phyloP scores from a whole-genome alignment of 2,113 vertebrate genomes.

The Chlamydotis undulata region DNA sequence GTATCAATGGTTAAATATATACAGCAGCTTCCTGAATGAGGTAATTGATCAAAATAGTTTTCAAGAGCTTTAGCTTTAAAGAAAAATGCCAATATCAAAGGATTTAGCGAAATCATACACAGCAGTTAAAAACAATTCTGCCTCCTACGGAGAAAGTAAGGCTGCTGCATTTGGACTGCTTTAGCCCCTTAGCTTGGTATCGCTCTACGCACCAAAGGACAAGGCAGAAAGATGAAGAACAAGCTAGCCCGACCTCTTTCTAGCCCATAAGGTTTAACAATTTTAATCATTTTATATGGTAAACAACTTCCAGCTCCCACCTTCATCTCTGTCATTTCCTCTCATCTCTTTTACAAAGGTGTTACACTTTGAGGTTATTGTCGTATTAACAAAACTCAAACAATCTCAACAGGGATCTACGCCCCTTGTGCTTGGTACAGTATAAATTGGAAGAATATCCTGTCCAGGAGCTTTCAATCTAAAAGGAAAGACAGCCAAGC shows the following conservation, averaged over 20 bases:
- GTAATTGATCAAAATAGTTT: slow-evolving; percentile 60
- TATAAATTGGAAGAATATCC: not conserved
- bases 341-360: not conserved
- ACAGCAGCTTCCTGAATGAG: slow-evolving; percentile 58
- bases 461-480: not conserved
- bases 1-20: slow-evolving; percentile 13
- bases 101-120: not conserved
- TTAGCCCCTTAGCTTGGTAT: not conserved
- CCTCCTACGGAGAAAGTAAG: not conserved
- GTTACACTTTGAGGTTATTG: fast-evolving
- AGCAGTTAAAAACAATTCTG: not conserved
- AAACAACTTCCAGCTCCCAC: not conserved
- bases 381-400: not conserved
- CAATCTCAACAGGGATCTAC: not conserved
- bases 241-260: not conserved
- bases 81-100: slow-evolving; percentile 2
- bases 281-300: not conserved
- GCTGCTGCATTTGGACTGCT: not conserved
- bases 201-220: not conserved
- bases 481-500: not conserved
- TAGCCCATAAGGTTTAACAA: not conserved
- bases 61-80: slow-evolving; percentile 12
- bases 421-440: not conserved
- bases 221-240: not conserved
- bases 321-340: not conserved